These are phyloP conservation scores for Cylas formicarius DNA, from an alignment of 1,140 invertebrate genomes.

Conservation along the genomic window DNA sequence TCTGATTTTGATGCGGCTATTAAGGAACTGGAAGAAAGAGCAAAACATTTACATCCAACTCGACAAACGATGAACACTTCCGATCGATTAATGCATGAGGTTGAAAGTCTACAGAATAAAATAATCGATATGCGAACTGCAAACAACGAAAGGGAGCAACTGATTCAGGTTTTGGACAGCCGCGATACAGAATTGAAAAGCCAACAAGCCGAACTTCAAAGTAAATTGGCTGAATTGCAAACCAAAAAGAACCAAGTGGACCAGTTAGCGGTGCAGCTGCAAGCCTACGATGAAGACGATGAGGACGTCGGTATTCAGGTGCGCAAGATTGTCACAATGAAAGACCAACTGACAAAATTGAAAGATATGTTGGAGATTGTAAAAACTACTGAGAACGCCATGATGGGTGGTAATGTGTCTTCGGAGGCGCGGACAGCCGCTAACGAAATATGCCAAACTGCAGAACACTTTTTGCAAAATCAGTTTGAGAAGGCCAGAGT, in stretches of 20 bases:
- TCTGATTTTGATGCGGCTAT: constrained; percentile 29
- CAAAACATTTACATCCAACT: constrained; percentile 24
- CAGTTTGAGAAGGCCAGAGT: constrained; percentile 25
- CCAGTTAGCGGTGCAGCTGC: constrained; percentile 39
- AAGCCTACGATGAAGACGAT: constrained; percentile 32
- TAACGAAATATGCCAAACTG: constrained; percentile 31
- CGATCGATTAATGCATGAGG: constrained; percentile 25
- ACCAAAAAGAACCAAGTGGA: constrained; percentile 41
- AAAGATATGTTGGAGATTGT: constrained; percentile 41
- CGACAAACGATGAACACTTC: constrained; percentile 3
- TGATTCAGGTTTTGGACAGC: constrained; percentile 36
- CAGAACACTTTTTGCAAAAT: constrained; percentile 37
- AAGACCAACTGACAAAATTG: constrained; percentile 37
- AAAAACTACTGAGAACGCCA: constrained; percentile 32
- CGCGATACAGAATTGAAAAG: constrained; percentile 36
- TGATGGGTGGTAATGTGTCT: constrained; percentile 20
- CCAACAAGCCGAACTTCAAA: constrained; percentile 39
- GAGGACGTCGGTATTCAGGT: constrained; percentile 37
- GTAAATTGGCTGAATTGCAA: constrained; percentile 40
- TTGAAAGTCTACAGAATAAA: constrained; percentile 34
- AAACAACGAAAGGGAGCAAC: constrained; percentile 35
- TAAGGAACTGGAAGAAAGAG: constrained; percentile 29
- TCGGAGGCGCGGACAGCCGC: constrained; percentile 27
- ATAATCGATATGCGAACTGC: constrained; percentile 31
- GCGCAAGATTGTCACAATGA: constrained; percentile 38